Percentiles rank a stretch among this genome's conserved stretches.
Conservation (phyloP, 2,888 invertebrate genomes). For the Leucophenga maculata region DNA sequence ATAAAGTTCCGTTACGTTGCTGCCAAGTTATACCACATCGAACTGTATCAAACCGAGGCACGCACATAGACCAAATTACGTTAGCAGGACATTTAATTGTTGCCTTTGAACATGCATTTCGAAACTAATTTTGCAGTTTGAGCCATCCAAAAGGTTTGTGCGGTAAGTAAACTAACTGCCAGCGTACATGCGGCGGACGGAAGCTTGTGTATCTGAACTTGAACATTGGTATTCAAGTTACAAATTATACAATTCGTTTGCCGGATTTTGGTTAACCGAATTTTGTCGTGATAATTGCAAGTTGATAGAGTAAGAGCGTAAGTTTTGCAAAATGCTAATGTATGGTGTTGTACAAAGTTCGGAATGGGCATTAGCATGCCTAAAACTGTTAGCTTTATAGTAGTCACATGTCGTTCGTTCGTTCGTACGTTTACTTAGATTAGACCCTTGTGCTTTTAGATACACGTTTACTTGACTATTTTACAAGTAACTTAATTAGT, state of each 20-base stretch:
- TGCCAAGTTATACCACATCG: background rate
- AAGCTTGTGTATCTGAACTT: too few species aligned
- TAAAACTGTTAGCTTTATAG: background rate
- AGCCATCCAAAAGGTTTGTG: background rate
- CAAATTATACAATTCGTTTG: constrained; percentile 5
- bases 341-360: too few species aligned
- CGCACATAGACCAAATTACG: constrained; percentile 28
- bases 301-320: too few species aligned
- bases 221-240: constrained; percentile 41
- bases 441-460: too few species aligned
- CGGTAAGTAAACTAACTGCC: too few species aligned
- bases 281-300: constrained; percentile 5
- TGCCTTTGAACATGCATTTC: constrained; percentile 48
- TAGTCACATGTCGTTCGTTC: background rate
- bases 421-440: too few species aligned
- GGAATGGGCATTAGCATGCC: too few species aligned
- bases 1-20: background rate
- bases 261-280: constrained; percentile 22
- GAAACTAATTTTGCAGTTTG: constrained; percentile 2
- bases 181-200: too few species aligned
- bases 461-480: too few species aligned
- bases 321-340: too few species aligned
- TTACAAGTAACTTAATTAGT: too few species aligned
- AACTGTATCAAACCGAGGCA: constrained; percentile 36
- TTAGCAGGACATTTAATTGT: constrained; percentile 46